Base-by-base conservation (phyloP, 1,140 invertebrate species). In the Agraylea sexmaculata region DNA sequence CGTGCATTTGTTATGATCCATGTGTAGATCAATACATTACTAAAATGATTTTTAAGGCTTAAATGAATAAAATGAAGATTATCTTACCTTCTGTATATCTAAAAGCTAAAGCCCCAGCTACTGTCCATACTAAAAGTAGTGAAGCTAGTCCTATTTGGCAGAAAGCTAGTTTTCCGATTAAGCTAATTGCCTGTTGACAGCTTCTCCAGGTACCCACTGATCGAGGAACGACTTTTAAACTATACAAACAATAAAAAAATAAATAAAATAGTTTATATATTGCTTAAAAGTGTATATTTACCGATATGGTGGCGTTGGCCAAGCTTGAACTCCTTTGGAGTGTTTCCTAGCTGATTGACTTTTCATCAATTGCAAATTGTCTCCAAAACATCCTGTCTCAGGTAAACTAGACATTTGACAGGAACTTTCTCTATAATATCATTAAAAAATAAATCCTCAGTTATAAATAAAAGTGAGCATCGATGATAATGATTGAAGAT, bases 41-140 rank as follows among this genome's bases (percentile, higher is more conserved):
- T n/a, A n/a, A n/a, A n/a, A n/a, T n/a, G n/a, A n/a, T n/a, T n/a
- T n/a, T n/a, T n/a, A n/a, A n/a, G n/a, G n/a, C n/a, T n/a, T n/a
- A n/a, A n/a, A n/a, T n/a, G n/a, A n/a, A 36, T 15, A 20, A 8
- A 36, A 36, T 36, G 20, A 12, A 28, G 4, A 28, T 5, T 15
- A 12, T 45, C 44, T 51, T 53, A 64, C 62, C 72, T 58, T 77
- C 74, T 7, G 71, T 74, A 3, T 64, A 55, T 45, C 66, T 68
- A 52, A 77, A 75, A 0, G 69, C 66, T 1, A 61, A 58, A 3
- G 74, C 73, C 16, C 73, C 73, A 1, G 69, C 52, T 10, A 77
- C 48, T 0, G 69, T 63, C 74, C 74, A 77, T 4, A 66, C 47
- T 1, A 65, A 47, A 10, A 77, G 51, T 1, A 75, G 53, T 45